Base-by-base conservation (phyloP, 2,797 vertebrate species). In the Rousettus madagascariensis region DNA sequence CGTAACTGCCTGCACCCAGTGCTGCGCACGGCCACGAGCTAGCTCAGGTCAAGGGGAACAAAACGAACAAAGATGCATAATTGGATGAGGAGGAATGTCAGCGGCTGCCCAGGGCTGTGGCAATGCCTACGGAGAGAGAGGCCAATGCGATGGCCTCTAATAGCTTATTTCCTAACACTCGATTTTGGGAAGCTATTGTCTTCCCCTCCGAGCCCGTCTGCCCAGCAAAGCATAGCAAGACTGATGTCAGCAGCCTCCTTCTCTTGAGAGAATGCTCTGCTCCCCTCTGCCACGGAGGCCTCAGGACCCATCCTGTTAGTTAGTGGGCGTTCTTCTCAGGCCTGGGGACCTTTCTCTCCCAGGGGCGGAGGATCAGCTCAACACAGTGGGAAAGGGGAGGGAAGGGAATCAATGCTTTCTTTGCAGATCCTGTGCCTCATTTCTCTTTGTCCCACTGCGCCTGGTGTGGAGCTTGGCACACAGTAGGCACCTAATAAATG, bases 151-250 rank as follows among this genome's bases (percentile, higher is more conserved):
- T 0, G 20, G 24, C 89, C 93, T 80, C 84, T 61, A 51, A 75
- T 28, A 84, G 84, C 91, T 61, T 49, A 74, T 83, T 77, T 95
- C 77, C 68, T 46, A 33, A 82, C 66, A 46, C 86, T 84, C 74
- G 63, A 46, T 95, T 49, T 69, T 93, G 55, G 65, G 74, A 69
- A 87, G 84, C 83, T 78, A 51, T 51, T 43, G 68, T 83, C 84
- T 79, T 83, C 63, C 66, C 79, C 74, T 82, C 41, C 0, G 7
- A 93, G 96, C 26, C 66, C 82, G 63, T 80, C 75, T 72, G 75
- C 84, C 66, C 3, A 0, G 82, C 3, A 11, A 88, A 38, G 91
- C 0, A 0, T 1, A 3, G 59, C 38, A 0, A 2, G 8, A 57
- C 46, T 49, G 74, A 83, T 8, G 43, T 61, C 8, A 26, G 69